Base-by-base conservation (phyloP, 2,888 invertebrate species). In the Lasioglossum morio region DNA sequence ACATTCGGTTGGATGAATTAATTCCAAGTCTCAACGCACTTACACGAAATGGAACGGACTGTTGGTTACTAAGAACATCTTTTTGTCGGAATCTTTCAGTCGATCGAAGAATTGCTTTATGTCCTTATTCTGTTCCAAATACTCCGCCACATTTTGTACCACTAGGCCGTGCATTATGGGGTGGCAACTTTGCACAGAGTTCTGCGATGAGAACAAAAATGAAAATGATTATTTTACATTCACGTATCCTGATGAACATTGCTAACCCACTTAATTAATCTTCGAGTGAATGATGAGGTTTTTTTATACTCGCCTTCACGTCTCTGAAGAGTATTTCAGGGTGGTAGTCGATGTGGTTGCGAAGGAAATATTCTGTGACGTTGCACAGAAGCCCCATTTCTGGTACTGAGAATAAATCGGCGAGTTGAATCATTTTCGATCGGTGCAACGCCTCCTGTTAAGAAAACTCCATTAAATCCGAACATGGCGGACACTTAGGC, bases 41-140 rank as follows among this genome's bases (percentile, higher is more conserved):
- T 96, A 98, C 99, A 98, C 99, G 96, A 99, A 99, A 93, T 98
- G 97, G 94, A 97, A 99, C 0, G 99, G 99, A 94, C 99, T 99
- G 95, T 99, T 99, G 16, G 99, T 99, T 23, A 99, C 98, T 82
- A 99, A 96, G 95, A 99, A 99, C 89, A 99, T 96, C 94, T 98
- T 98, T 94, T 99, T 99, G 60, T 97, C 97, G 46, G 97, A 97
- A 0, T 96, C 96, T 86, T 96, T 96, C 19, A 99, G 96, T 92
- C 97, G 96, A 87, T 97, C 96, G 90, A 99, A 97, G 94, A 98
- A 98, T 79, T 96, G 96, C 86, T 96, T 96, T 78, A 99, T 95
- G 81, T 97, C 96, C 30, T 96, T 96, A 94, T 98, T 98, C 16
- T 97, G 96, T 93, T 98, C 97, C 86, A 99, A 97, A 94, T 98